A percentile compares a stretch with the other conserved stretches of the same genome.
These are phyloP conservation scores for Anoplophora glabripennis DNA, from an alignment of 1,140 invertebrate genomes.

Conservation along the genomic window DNA sequence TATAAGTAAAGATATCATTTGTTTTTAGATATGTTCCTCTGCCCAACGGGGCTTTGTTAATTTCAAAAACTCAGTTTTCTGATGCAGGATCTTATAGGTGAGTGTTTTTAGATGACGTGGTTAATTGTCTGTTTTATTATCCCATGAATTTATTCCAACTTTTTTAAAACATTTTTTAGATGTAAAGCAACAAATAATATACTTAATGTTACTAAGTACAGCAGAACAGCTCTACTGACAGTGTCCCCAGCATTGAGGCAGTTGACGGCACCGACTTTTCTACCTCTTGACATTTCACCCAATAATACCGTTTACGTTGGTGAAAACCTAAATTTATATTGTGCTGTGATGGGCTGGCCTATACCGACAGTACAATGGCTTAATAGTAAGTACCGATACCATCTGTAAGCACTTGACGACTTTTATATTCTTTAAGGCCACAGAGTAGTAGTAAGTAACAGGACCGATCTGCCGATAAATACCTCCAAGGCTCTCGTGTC, in stretches of 20 bases:
- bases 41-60: slow-evolving; percentile 43
- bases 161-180: slow-evolving; percentile 29
- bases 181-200: slow-evolving; percentile 41
- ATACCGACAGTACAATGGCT: slow-evolving; percentile 42
- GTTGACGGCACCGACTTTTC: slow-evolving; percentile 28
- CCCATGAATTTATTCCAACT: background rate
- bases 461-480: slow-evolving; percentile 30
- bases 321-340: slow-evolving; percentile 34
- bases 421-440: slow-evolving; percentile 25
- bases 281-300: slow-evolving; percentile 30
- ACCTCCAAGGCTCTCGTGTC: slow-evolving; percentile 49
- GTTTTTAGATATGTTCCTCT: slow-evolving; percentile 48
- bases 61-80: slow-evolving; percentile 37
- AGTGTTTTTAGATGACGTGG: slow-evolving; percentile 11
- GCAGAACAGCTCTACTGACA: slow-evolving; percentile 29
- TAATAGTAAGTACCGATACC: slow-evolving; percentile 28
- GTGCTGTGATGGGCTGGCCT: slow-evolving; percentile 40
- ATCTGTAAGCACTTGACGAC: background rate
- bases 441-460: slow-evolving; percentile 34
- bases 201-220: slow-evolving; percentile 39
- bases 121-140: background rate
- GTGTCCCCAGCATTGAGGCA: slow-evolving; percentile 21
- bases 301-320: slow-evolving; percentile 35
- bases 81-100: slow-evolving; percentile 44
- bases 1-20: too few relatives aligned